Evolutionary conservation across 2,888 invertebrate species (phyloP).

Genomic region (Lithophane socia): DNA sequence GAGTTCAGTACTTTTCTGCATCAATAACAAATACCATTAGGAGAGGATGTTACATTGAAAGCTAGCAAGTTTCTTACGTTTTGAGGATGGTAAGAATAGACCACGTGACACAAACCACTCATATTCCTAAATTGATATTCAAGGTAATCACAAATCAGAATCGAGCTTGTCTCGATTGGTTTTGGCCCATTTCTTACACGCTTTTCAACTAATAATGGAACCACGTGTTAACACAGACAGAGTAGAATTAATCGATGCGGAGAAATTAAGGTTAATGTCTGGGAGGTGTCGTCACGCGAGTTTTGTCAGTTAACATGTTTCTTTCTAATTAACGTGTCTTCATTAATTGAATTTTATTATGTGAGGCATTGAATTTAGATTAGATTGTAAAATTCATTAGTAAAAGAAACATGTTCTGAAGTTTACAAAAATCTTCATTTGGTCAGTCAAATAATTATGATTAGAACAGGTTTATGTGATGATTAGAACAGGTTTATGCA

Average conservation of each 20-base stretch:
- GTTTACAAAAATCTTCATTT: neutral
- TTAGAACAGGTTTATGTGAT: neutral
- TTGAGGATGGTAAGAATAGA: neutral
- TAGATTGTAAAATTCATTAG: neutral
- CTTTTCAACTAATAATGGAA: neutral
- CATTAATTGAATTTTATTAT: conserved; percentile 26
- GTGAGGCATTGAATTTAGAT: conserved; percentile 12
- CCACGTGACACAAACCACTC: neutral
- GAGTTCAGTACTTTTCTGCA: neutral
- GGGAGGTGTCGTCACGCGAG: conserved; percentile 23
- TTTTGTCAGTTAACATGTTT: conserved; percentile 21
- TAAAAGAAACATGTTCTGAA: neutral
- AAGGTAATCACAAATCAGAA: neutral
- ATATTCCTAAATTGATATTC: neutral
- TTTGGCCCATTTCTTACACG: conserved; percentile 5
- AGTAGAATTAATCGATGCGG: conserved; percentile 11
- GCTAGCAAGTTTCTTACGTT: neutral
- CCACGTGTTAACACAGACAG: neutral
- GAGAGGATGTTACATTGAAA: neutral
- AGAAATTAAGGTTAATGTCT: conserved; percentile 40
- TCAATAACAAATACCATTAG: neutral
- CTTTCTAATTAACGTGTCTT: conserved; percentile 29
- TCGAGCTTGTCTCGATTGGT: neutral
- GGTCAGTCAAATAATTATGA: neutral
- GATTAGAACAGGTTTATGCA: neutral